These are phyloP conservation scores for Caenorhabditis virilis DNA, from an alignment of 2,888 invertebrate species.

Conservation along the genomic window DNA sequence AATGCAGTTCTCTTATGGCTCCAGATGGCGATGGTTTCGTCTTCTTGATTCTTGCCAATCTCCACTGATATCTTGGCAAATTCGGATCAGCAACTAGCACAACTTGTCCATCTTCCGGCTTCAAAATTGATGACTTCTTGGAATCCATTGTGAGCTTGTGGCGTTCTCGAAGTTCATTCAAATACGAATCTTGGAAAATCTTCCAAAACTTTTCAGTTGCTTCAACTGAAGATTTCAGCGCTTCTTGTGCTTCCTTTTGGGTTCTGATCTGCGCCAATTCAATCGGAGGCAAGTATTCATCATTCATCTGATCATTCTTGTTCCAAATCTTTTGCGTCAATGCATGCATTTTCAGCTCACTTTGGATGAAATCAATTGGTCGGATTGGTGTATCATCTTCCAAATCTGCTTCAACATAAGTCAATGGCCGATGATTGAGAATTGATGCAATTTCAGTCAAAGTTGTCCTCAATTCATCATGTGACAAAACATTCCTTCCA, in stretches of 20 bases:
- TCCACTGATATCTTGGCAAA: slow-evolving; percentile 21
- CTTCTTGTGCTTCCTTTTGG: slow-evolving; percentile 7
- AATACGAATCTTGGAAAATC: slow-evolving; percentile 10
- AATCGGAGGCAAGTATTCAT: slow-evolving; percentile 17
- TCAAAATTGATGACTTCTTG: background rate
- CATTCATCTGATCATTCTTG: background rate
- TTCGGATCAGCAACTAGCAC: slow-evolving; percentile 12
- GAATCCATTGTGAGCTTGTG: slow-evolving; percentile 14
- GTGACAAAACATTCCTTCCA: no score
- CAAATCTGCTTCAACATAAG: slow-evolving; percentile 12
- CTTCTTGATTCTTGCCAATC: slow-evolving; percentile 5
- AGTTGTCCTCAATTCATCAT: slow-evolving; percentile 4
- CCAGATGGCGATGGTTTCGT: background rate
- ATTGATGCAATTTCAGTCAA: slow-evolving; percentile 11
- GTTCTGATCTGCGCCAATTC: slow-evolving; percentile 10
- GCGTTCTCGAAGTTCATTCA: slow-evolving; percentile 12
- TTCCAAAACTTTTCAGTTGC: slow-evolving; percentile 13
- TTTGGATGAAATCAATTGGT: no score
- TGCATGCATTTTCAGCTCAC: no score
- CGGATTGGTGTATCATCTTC: slow-evolving; percentile 9
- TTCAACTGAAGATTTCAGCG: slow-evolving; percentile 13
- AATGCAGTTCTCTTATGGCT: slow-evolving; percentile 16
- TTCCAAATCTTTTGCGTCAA: slow-evolving; percentile 2
- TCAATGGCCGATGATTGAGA: slow-evolving; percentile 25
- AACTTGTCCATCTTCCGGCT: slow-evolving; percentile 7